These are phyloP conservation scores for Malurus elegans DNA, from an alignment of 2,113 vertebrate genomes.

Conservation along the genomic window DNA sequence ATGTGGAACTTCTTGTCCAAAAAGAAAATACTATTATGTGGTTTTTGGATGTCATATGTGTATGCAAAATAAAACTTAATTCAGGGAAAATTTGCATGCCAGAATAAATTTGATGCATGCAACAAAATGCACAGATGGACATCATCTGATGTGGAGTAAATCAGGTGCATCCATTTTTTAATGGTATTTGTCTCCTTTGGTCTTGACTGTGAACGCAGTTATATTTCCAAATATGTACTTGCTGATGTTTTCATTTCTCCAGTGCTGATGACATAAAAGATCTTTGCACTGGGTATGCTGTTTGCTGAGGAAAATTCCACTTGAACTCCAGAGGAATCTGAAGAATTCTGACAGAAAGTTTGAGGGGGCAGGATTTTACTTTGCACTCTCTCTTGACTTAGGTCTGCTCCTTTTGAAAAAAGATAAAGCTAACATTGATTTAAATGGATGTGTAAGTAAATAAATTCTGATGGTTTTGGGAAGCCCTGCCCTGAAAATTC, in stretches of 20 bases:
- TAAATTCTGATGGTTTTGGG: not conserved
- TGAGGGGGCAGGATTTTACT: constrained; percentile 25
- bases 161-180: not conserved
- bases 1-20: not conserved
- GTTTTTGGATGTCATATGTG: not conserved
- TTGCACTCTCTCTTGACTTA: constrained; percentile 25
- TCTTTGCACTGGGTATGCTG: constrained; percentile 26
- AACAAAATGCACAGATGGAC: not conserved
- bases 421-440: constrained; percentile 43
- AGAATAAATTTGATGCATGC: not conserved
- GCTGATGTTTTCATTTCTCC: constrained; percentile 58
- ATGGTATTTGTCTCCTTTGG: not conserved
- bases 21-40: not conserved
- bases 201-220: not conserved
- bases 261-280: constrained; percentile 25
- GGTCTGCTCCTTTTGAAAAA: constrained; percentile 13
- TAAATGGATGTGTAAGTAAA: not conserved
- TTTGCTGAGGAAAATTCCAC: constrained; percentile 63
- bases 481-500: not conserved
- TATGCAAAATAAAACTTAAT: not conserved
- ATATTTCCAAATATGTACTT: constrained; percentile 54
- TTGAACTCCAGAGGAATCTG: constrained; percentile 52
- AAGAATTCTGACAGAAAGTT: constrained; percentile 60
- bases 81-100: not conserved
- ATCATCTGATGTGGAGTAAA: not conserved